These are phyloP conservation scores for Pao palembangensis DNA, from an alignment of 2,113 vertebrate genomes.

Conservation along the genomic window DNA sequence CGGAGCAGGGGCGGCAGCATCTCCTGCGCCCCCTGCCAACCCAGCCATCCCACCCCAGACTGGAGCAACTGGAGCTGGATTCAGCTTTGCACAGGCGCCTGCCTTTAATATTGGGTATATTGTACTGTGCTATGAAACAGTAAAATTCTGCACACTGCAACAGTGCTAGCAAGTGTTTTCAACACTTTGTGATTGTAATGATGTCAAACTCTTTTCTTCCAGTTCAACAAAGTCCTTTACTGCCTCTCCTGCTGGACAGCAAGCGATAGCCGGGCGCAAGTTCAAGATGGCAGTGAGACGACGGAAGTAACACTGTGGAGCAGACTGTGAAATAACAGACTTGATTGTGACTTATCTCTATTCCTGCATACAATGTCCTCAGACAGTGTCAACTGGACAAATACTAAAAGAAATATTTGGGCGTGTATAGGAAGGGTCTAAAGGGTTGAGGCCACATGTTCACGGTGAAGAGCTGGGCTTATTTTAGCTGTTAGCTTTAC, in stretches of 20 bases:
- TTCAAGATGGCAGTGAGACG: slow-evolving; percentile 96
- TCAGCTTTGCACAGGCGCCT: slow-evolving; percentile 76
- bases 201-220: not conserved
- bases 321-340: slow-evolving; percentile 38
- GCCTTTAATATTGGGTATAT: slow-evolving; percentile 86
- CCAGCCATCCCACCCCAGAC: slow-evolving; percentile 73
- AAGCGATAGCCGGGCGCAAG: slow-evolving; percentile 82
- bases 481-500: slow-evolving; percentile 20
- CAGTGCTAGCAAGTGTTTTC: not conserved
- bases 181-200: slow-evolving; percentile 5
- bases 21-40: slow-evolving; percentile 53
- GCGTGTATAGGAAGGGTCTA: slow-evolving; percentile 31
- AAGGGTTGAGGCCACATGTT: slow-evolving; percentile 1
- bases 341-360: slow-evolving; percentile 26
- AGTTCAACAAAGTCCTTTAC: slow-evolving; percentile 64
- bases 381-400: slow-evolving; percentile 27
- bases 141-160: not conserved
- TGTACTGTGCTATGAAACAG: not conserved
- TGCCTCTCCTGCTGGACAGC: slow-evolving; percentile 64
- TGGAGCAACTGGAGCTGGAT: slow-evolving; percentile 73
- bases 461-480: slow-evolving; percentile 11
- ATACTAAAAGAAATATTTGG: slow-evolving; percentile 62
- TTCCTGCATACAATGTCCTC: slow-evolving; percentile 22
- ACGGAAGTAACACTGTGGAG: slow-evolving; percentile 80
- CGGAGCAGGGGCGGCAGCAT: slow-evolving; percentile 62